Percentiles rank a stretch among this genome's conserved stretches.
phyloP scores from a whole-genome alignment of 2,797 vertebrate species.

The Aselliscus stoliczkanus region DNA sequence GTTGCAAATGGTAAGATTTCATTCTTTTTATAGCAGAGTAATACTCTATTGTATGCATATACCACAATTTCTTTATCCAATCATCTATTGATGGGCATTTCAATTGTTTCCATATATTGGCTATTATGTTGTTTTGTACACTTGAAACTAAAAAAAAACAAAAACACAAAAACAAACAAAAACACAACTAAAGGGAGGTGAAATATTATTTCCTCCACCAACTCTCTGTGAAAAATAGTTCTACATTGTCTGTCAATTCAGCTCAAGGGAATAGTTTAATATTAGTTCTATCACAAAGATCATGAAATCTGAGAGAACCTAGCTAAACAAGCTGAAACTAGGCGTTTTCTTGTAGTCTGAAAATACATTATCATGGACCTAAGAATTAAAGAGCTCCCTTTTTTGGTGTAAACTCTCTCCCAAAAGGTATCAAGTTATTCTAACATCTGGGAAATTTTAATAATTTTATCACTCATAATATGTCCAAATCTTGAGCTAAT shows the following conservation, averaged over 20 bases:
- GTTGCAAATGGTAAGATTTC: too few relatives aligned
- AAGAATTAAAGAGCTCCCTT: background rate
- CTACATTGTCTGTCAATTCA: conserved; percentile 51
- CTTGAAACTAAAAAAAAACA: too few relatives aligned
- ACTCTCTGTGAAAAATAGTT: background rate
- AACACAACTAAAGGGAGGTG: background rate
- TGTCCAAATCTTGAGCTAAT: background rate
- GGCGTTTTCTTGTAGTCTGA: background rate
- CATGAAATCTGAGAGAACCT: conserved; percentile 33
- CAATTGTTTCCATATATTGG: too few relatives aligned
- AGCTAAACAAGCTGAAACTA: conserved; percentile 8
- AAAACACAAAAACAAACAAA: too few relatives aligned
- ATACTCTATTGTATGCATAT: too few relatives aligned
- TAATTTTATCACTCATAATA: background rate
- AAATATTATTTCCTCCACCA: conserved; percentile 48
- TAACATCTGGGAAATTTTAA: background rate
- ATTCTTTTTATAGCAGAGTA: too few relatives aligned
- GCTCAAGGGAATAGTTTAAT: conserved; percentile 60
- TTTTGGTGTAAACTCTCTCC: background rate
- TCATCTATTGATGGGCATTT: too few relatives aligned
- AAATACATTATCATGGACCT: background rate
- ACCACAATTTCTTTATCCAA: too few relatives aligned
- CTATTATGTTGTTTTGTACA: too few relatives aligned
- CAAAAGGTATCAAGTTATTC: background rate
- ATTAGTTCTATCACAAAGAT: conserved; percentile 42